A percentile compares a stretch with the other conserved stretches of the same genome.
phyloP scores from a whole-genome alignment of 2,113 vertebrate species.

The Vidua chalybeata region DNA sequence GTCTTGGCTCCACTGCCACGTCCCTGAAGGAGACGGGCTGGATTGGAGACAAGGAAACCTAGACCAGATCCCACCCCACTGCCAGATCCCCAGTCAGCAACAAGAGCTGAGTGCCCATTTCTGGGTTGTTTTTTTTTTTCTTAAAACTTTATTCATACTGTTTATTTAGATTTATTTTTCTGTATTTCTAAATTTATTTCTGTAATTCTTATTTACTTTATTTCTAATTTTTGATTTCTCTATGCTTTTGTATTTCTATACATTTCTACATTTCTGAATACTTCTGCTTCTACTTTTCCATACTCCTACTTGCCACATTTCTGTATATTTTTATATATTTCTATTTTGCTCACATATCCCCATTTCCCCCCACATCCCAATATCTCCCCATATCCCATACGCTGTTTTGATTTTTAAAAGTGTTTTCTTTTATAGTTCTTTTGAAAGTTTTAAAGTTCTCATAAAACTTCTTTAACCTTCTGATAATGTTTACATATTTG shows the following conservation, averaged over 20 bases:
- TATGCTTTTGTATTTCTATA: rapidly evolving
- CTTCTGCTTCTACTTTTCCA: too few species aligned
- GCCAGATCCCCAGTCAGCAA: neutral
- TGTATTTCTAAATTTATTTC: neutral
- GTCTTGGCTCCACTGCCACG: neutral
- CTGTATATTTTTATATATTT: neutral
- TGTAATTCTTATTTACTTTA: rapidly evolving
- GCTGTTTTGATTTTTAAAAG: too few species aligned
- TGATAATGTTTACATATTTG: too few species aligned
- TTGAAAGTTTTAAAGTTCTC: too few species aligned
- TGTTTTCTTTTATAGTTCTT: too few species aligned
- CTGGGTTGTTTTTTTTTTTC: rapidly evolving
- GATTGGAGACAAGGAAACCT: neutral
- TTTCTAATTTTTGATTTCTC: neutral
- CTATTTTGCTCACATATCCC: too few species aligned
- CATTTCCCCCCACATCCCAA: neutral
- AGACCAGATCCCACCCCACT: neutral
- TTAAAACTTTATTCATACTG: neutral
- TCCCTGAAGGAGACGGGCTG: neutral
- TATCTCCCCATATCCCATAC: neutral
- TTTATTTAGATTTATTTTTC: neutral
- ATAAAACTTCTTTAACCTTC: too few species aligned
- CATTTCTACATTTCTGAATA: rapidly evolving
- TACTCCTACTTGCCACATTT: neutral
- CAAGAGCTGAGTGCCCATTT: neutral